A percentile compares a stretch with the other conserved stretches of the same genome.
Conservation (phyloP, 2,888 invertebrate species). For the Stramonita haemastoma region DNA sequence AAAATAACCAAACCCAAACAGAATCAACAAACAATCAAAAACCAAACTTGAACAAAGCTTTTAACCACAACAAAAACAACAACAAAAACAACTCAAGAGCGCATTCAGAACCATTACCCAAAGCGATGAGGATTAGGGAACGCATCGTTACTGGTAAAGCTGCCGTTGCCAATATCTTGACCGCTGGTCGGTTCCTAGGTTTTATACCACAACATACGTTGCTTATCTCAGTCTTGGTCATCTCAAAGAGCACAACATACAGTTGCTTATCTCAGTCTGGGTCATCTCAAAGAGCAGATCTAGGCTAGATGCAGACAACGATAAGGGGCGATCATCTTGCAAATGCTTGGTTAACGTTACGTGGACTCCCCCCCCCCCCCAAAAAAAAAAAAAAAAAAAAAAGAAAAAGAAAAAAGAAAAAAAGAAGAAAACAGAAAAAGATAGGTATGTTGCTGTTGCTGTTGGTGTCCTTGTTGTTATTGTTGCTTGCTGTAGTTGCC, state of each 20-base stretch:
- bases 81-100: not conserved
- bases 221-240: not conserved
- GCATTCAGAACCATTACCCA: not conserved
- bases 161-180: not conserved
- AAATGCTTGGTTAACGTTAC: not conserved
- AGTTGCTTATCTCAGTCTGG: no score
- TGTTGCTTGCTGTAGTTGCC: no score
- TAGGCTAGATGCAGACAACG: no score
- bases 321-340: no score
- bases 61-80: not conserved
- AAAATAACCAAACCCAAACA: no score
- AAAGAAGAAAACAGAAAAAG: not conserved
- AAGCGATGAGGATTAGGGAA: constrained; percentile 12
- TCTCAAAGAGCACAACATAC: not conserved
- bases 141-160: not conserved
- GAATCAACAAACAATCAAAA: no score
- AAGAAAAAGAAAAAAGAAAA: no score
- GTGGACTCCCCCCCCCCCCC: not conserved
- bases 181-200: not conserved
- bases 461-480: no score
- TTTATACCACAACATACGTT: not conserved
- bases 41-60: no score
- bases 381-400: no score
- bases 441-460: not conserved
- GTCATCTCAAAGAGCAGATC: no score